These are phyloP conservation scores for Xerus inauris DNA, from an alignment of 2,113 vertebrate species.

Conservation along the genomic window DNA sequence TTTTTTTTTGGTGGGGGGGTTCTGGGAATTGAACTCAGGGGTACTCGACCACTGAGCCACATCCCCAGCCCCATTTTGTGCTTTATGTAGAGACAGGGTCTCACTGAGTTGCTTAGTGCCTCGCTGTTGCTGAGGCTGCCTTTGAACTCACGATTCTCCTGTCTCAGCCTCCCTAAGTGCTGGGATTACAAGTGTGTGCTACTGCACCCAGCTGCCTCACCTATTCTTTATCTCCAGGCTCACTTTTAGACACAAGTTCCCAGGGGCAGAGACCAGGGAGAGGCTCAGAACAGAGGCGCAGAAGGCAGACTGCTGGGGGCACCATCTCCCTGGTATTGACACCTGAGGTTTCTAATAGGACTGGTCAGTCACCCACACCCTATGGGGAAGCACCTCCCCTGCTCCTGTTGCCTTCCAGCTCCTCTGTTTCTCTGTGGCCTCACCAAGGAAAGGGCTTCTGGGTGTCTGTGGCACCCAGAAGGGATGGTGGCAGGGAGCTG, in stretches of 20 bases:
- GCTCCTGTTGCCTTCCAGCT: neutral
- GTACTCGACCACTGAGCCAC: too few species aligned
- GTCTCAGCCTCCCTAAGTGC: too few species aligned
- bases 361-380: neutral
- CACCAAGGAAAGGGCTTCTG: neutral
- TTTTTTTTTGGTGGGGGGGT: too few species aligned
- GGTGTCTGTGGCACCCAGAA: neutral
- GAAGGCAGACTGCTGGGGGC: neutral
- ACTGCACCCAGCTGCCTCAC: too few species aligned
- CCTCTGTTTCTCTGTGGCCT: neutral
- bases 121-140: too few species aligned
- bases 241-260: neutral
- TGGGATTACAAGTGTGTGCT: too few species aligned
- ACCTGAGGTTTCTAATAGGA: neutral
- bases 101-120: too few species aligned
- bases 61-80: too few species aligned
- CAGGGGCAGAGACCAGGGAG: neutral
- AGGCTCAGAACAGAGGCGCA: neutral
- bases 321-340: neutral
- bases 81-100: too few species aligned
- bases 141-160: too few species aligned
- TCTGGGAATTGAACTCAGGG: too few species aligned
- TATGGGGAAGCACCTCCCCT: neutral
- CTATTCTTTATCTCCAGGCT: neutral
- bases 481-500: neutral